Conservation (phyloP, 2,888 invertebrate species). For the Trisateles emortualis region DNA sequence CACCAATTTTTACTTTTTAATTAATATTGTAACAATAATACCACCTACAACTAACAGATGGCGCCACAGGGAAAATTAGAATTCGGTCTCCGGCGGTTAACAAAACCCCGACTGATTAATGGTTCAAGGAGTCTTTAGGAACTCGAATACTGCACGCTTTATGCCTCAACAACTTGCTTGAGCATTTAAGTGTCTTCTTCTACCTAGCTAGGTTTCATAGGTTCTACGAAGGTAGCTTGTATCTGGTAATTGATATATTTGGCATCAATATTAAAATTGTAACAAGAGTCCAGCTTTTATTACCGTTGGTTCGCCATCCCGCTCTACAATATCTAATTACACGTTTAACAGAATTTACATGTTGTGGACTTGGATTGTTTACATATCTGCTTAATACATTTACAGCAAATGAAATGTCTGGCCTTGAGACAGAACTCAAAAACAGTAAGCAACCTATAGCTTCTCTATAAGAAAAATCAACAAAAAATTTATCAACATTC, state of each 20-base stretch:
- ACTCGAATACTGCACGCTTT: too few relatives aligned
- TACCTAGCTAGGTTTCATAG: not conserved
- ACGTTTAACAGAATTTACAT: constrained; percentile 42
- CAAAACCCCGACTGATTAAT: too few relatives aligned
- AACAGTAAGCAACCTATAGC: constrained; percentile 41
- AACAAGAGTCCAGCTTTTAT: not conserved
- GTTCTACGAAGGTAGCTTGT: not conserved
- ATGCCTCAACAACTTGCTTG: too few relatives aligned
- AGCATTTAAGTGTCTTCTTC: too few relatives aligned
- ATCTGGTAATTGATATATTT: not conserved
- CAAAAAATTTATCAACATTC: constrained; percentile 12
- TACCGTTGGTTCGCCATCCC: not conserved
- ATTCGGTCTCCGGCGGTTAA: too few relatives aligned
- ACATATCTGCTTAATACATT: constrained; percentile 17
- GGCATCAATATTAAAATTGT: not conserved
- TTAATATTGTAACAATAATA: too few relatives aligned
- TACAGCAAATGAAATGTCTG: constrained; percentile 14
- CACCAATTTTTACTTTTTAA: too few relatives aligned
- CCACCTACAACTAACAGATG: too few relatives aligned
- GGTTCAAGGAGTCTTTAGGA: too few relatives aligned
- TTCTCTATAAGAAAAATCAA: too few relatives aligned
- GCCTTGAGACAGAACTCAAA: constrained; percentile 36
- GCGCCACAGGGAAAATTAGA: too few relatives aligned
- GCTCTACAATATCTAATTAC: constrained; percentile 23
- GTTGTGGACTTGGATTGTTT: not conserved